Conservation (phyloP, 2,888 invertebrate species). For the Monoplex corrugatus region DNA sequence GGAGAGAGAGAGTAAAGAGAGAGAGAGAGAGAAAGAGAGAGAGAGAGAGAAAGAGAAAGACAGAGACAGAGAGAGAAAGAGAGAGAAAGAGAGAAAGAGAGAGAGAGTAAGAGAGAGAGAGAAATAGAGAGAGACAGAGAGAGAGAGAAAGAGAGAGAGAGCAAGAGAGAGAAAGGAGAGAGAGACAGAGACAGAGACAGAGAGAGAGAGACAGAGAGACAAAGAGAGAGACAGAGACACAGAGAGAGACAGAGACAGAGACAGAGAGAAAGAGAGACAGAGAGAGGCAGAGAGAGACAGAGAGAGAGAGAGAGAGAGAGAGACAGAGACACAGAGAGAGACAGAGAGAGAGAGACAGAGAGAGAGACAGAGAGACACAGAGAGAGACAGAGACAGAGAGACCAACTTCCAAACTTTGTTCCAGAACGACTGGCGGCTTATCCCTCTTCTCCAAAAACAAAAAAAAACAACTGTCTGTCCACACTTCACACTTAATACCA, state of each 20-base stretch:
- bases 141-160: conserved; percentile 6
- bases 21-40: conserved; percentile 31
- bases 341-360: neutral
- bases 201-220: neutral
- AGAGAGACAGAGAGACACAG: neutral
- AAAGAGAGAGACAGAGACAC: neutral
- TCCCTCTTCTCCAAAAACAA: too few relatives aligned
- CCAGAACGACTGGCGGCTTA: too few relatives aligned
- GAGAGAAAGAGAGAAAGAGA: conserved; percentile 12
- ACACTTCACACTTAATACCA: too few relatives aligned
- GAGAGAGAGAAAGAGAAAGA: conserved; percentile 27
- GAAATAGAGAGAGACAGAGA: conserved; percentile 37
- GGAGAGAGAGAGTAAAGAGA: conserved; percentile 13
- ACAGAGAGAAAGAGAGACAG: neutral
- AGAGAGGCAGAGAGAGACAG: neutral
- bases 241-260: neutral
- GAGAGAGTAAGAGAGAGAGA: neutral
- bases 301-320: neutral
- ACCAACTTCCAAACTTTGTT: too few relatives aligned
- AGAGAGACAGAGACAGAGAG: neutral
- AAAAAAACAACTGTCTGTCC: too few relatives aligned
- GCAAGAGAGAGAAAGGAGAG: neutral
- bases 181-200: neutral
- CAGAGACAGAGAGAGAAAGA: neutral
- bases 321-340: neutral